Evolutionary conservation across 30 jellyfish, hydroid and myxozoan species (phyloP).

Genomic region (Mastigias papua): DNA sequence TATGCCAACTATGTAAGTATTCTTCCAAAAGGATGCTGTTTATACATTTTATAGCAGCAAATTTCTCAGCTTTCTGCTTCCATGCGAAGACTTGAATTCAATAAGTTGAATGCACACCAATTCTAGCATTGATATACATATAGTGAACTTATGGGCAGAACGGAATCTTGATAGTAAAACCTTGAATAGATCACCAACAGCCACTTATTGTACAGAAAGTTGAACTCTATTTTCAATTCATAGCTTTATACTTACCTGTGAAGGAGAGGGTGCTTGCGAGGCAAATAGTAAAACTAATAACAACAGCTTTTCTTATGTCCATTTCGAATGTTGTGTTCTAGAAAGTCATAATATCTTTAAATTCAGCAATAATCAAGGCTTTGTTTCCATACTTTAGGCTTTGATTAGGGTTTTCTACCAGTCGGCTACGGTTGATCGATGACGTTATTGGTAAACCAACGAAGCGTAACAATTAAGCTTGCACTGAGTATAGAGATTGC

Average conservation of each 20-base stretch:
- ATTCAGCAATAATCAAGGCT: not conserved
- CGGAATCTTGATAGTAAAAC: not conserved
- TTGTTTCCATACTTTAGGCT: slow-evolving; percentile 12
- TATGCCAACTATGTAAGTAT: too few species aligned
- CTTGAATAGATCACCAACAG: not conserved
- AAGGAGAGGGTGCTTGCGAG: slow-evolving; percentile 2
- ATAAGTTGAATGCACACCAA: too few species aligned
- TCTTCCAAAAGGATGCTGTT: too few species aligned
- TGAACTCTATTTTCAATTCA: not conserved
- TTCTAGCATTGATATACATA: too few species aligned
- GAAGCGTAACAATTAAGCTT: slow-evolving; percentile 53
- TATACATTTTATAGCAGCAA: too few species aligned
- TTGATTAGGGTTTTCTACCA: slow-evolving; percentile 1
- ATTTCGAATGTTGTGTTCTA: not conserved
- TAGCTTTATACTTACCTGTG: slow-evolving; percentile 10
- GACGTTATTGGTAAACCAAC: slow-evolving; percentile 59
- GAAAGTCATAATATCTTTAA: slow-evolving; percentile 9
- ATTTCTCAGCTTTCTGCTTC: too few species aligned
- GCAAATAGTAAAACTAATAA: not conserved
- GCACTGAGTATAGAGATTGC: slow-evolving; percentile 26
- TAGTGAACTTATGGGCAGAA: not conserved
- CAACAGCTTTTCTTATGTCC: not conserved
- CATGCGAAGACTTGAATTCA: too few species aligned
- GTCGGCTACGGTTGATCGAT: slow-evolving; percentile 63
- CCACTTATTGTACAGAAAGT: slow-evolving; percentile 27